Base-by-base conservation (phyloP, 2,113 vertebrate genomes). In the Scophthalmus maximus region DNA sequence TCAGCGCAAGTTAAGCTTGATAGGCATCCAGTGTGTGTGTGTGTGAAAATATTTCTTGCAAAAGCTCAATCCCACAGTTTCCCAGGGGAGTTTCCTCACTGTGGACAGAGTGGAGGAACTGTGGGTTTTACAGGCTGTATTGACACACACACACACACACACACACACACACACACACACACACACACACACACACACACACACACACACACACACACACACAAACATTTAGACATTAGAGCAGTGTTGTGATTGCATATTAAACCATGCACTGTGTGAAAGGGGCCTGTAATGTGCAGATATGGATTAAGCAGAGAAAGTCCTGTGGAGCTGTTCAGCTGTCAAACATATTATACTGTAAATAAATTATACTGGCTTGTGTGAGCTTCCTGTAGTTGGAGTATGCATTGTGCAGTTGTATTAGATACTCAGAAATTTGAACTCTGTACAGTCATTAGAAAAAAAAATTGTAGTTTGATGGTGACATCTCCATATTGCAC, bases 301-400 rank as follows among this genome's bases (percentile, higher is more conserved):
- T 68, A 81, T 53, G 10, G 73, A 82, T 82, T 62, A 59, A 27
- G 32, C 22, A 40, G 2, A 34, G 14, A 11, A 38, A 18, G 34
- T 58, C 63, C 36, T 52, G 9, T 25, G 66, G 26, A 51, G 27
- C 38, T 68, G 15, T 49, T 72, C 8, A 34, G 20, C 62, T 20
- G 14, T 53, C 0, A 12, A 0, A 18, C 6, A n/a, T n/a, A n/a
- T n/a, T n/a, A n/a, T n/a, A n/a, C n/a, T n/a, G n/a, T 0, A 2
- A 4, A 32, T 0, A 2, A 4, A 32, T 20, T 46, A 20, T 20
- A 56, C 23, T 34, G 23, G 30, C 18, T 46, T 59, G 38, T 61
- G 23, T 14, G 6, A n/a, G 18, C 18, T 8, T 46, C 42, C 42
- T 46, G 18, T 1, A 8, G 17, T n/a, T n/a, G n/a, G 8, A 46